These are phyloP conservation scores for Tetraodon nigroviridis DNA, from an alignment of 2,113 vertebrate species.

Conservation along the genomic window DNA sequence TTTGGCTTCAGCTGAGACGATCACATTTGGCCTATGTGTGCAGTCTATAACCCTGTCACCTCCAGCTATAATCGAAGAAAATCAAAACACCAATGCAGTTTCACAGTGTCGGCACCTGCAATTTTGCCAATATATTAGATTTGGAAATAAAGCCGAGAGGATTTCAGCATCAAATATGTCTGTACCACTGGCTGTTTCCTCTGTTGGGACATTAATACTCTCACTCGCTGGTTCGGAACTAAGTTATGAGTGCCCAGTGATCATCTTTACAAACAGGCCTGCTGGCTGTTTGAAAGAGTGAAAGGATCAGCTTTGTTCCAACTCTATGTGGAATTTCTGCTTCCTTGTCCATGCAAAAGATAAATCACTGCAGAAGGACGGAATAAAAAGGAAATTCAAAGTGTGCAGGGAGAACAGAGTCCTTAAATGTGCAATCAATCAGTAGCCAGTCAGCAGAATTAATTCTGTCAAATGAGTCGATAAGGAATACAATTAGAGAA, in stretches of 20 bases:
- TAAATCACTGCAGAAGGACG: slow-evolving; percentile 1
- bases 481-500: not conserved
- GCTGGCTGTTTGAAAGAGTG: slow-evolving; percentile 8
- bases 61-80: slow-evolving; percentile 32
- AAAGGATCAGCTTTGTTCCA: not conserved
- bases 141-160: slow-evolving; percentile 27
- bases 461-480: not conserved
- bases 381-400: not conserved
- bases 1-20: slow-evolving; percentile 30
- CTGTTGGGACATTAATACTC: not conserved
- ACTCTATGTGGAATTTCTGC: not conserved
- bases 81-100: slow-evolving; percentile 34
- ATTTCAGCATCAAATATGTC: slow-evolving; percentile 38
- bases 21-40: slow-evolving; percentile 25
- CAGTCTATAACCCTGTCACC: slow-evolving; percentile 17
- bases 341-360: slow-evolving; percentile 10
- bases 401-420: slow-evolving; percentile 8
- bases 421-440: not conserved
- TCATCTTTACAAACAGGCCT: slow-evolving; percentile 26
- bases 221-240: slow-evolving; percentile 14
- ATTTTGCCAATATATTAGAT: slow-evolving; percentile 32
- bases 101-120: slow-evolving; percentile 27
- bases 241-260: slow-evolving; percentile 24
- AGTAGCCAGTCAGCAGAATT: not conserved
- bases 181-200: slow-evolving; percentile 22